phyloP scores from a whole-genome alignment of 2,797 vertebrate species.

The Valencia hispanica region DNA sequence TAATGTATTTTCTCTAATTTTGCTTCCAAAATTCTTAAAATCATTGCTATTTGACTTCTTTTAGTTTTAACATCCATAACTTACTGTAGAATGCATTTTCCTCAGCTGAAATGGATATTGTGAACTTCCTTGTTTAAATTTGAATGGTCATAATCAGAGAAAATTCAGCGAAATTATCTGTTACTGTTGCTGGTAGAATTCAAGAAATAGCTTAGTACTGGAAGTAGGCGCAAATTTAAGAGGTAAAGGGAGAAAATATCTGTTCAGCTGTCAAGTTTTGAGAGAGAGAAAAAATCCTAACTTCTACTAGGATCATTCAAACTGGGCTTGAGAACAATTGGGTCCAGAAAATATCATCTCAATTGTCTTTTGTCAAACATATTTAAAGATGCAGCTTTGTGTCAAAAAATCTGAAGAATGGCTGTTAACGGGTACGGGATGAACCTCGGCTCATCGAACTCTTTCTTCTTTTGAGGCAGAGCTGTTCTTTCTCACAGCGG shows the following conservation, averaged over 20 bases:
- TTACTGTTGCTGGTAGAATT: not conserved
- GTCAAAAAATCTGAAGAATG: not conserved
- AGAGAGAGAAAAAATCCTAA: not conserved
- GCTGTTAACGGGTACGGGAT: not conserved
- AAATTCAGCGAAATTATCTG: no score
- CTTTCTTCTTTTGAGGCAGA: conserved; percentile 5
- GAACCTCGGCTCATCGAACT: not conserved
- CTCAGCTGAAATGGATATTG: not conserved
- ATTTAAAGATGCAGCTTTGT: not conserved
- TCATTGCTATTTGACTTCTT: no score
- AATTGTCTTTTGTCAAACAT: not conserved
- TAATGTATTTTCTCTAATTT: not conserved
- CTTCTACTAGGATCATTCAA: not conserved
- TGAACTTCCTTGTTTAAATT: not conserved
- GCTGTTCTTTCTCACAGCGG: conserved; percentile 9
- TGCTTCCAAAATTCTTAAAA: not conserved
- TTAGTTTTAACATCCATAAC: not conserved
- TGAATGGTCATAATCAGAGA: not conserved
- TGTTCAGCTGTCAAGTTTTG: no score
- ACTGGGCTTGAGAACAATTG: not conserved
- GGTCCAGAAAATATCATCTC: not conserved
- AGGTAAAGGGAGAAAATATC: not conserved
- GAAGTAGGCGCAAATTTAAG: not conserved
- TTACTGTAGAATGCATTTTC: not conserved
- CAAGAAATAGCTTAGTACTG: not conserved